Evolutionary conservation across 1,140 invertebrate species (phyloP).

Genomic region (Dreissena polymorpha): DNA sequence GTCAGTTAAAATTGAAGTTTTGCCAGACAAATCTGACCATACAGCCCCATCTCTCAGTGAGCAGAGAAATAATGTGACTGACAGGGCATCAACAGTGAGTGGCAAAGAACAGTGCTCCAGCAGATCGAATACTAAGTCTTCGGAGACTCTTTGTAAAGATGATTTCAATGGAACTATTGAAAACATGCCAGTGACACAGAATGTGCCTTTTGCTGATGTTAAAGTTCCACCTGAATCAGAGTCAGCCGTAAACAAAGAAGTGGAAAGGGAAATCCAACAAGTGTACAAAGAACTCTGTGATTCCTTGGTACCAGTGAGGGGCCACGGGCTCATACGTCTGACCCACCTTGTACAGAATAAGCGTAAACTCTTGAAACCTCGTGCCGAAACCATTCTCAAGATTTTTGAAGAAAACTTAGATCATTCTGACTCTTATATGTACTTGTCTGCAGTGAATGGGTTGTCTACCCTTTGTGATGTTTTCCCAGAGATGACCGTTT

Average conservation of each 20-base stretch:
- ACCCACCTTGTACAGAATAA: conserved; percentile 86
- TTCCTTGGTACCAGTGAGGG: conserved; percentile 87
- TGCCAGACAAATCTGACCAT: too few species aligned
- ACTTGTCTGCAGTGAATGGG: conserved; percentile 89
- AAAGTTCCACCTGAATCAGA: too few species aligned
- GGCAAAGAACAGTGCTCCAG: too few species aligned
- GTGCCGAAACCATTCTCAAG: conserved; percentile 85
- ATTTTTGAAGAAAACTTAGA: conserved; percentile 85
- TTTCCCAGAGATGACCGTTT: conserved; percentile 86
- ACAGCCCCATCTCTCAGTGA: neutral
- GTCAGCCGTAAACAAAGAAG: too few species aligned
- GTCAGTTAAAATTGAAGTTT: too few species aligned
- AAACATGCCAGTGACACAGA: too few species aligned
- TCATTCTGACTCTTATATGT: conserved; percentile 91
- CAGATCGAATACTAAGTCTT: too few species aligned
- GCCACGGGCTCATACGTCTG: conserved; percentile 89
- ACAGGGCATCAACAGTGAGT: too few species aligned
- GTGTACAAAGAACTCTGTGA: conserved; percentile 86
- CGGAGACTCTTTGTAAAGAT: too few species aligned
- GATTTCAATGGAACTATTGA: too few species aligned
- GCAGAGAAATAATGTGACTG: neutral
- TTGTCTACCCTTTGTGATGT: conserved; percentile 84
- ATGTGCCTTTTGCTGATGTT: too few species aligned
- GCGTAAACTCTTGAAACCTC: conserved; percentile 84
- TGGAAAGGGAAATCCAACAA: neutral